phyloP scores from a whole-genome alignment of 2,888 invertebrate genomes.

The Sepioteuthis lessoniana region DNA sequence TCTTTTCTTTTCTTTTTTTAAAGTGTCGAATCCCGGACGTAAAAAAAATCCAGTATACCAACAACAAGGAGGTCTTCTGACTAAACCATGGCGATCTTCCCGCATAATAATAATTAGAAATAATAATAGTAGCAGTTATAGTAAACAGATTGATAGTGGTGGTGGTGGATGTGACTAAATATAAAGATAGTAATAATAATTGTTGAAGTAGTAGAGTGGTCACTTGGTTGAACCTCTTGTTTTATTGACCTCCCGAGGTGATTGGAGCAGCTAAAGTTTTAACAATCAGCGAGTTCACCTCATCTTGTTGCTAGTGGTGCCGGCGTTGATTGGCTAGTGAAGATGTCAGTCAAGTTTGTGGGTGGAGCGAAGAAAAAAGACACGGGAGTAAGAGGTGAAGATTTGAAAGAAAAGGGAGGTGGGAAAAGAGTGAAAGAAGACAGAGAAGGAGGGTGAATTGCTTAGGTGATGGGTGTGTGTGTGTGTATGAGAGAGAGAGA shows the following conservation, averaged over 20 bases:
- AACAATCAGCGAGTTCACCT: background rate
- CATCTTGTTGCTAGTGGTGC: conserved; percentile 20
- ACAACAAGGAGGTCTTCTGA: background rate
- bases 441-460: background rate
- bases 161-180: background rate
- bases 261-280: conserved; percentile 23
- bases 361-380: background rate
- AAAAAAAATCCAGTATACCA: conserved; percentile 7
- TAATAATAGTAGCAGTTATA: conserved; percentile 8
- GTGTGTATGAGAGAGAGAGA: no score
- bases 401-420: background rate
- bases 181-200: background rate
- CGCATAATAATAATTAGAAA: background rate
- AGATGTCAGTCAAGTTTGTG: background rate
- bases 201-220: background rate
- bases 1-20: background rate
- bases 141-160: background rate
- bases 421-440: background rate
- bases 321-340: background rate
- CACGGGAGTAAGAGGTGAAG: background rate
- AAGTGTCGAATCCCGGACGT: background rate
- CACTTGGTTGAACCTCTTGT: conserved; percentile 21
- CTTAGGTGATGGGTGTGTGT: background rate
- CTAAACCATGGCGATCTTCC: background rate
- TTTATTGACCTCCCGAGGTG: background rate